Evolutionary conservation across 1,140 invertebrate genomes (phyloP).

Genomic region (Nephila pilipes): DNA sequence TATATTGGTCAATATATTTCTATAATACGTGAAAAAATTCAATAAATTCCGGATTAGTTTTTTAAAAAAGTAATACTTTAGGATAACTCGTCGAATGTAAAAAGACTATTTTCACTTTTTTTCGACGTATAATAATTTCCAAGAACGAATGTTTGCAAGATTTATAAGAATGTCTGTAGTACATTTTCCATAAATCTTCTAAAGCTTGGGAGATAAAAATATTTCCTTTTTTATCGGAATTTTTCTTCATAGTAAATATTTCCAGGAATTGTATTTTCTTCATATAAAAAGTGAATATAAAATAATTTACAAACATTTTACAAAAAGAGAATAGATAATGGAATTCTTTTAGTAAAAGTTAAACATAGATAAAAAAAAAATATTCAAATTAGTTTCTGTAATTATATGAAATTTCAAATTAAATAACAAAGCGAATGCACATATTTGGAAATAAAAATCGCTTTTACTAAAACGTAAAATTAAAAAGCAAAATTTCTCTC

Average conservation of each 20-base stretch:
- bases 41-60: neutral
- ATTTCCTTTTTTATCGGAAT: neutral
- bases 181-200: neutral
- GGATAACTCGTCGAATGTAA: neutral
- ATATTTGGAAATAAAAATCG: too few species aligned
- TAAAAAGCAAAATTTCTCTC: too few species aligned
- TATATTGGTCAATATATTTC: neutral
- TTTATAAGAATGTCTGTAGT: neutral
- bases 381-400: neutral
- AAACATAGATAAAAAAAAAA: neutral
- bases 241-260: neutral
- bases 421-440: too few species aligned
- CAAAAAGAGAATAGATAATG: too few species aligned
- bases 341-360: neutral
- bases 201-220: neutral
- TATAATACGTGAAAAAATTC: neutral
- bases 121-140: neutral
- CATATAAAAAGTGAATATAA: neutral
- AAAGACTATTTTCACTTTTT: neutral
- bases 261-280: neutral
- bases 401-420: neutral
- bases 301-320: too few species aligned
- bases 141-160: neutral
- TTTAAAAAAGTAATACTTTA: neutral
- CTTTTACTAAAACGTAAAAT: too few species aligned